phyloP scores from a whole-genome alignment of 92 coral and sea anemone genomes.

The Actinernus sp. region DNA sequence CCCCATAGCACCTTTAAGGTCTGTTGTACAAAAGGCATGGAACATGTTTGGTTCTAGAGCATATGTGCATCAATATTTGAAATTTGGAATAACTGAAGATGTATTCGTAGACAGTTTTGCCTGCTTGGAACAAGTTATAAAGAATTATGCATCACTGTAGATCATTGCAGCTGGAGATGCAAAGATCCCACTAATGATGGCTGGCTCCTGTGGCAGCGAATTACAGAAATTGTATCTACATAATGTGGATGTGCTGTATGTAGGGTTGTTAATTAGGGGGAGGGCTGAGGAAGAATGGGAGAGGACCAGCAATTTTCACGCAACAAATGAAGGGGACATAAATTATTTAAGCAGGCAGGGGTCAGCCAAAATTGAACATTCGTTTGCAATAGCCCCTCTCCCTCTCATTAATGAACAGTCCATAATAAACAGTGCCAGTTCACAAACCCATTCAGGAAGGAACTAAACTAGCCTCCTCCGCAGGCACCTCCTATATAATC shows the following conservation, averaged over 20 bases:
- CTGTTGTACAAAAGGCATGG: constrained; percentile 96
- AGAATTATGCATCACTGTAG: constrained; percentile 76
- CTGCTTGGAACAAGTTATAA: constrained; percentile 88
- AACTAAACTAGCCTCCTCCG: too few relatives aligned
- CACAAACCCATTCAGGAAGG: too few relatives aligned
- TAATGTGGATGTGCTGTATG: neutral
- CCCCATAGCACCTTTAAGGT: constrained; percentile 81
- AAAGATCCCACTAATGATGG: too few relatives aligned
- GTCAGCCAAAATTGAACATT: too few relatives aligned
- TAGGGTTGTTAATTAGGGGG: neutral
- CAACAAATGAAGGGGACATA: too few relatives aligned
- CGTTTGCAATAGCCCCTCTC: too few relatives aligned
- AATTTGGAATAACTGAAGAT: constrained; percentile 93
- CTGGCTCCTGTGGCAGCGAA: too few relatives aligned
- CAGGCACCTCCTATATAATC: too few relatives aligned
- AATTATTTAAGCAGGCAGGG: too few relatives aligned
- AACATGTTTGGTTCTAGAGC: constrained; percentile 98
- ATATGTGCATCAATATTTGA: constrained; percentile 94
- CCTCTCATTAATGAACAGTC: too few relatives aligned
- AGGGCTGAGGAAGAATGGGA: neutral
- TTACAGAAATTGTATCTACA: neutral
- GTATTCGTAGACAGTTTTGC: constrained; percentile 98
- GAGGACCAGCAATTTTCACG: too few relatives aligned
- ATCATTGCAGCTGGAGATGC: neutral
- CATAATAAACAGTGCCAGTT: too few relatives aligned